Evolutionary conservation across 2,797 vertebrate species (phyloP).

Genomic region (Lepilemur ruficaudatus): DNA sequence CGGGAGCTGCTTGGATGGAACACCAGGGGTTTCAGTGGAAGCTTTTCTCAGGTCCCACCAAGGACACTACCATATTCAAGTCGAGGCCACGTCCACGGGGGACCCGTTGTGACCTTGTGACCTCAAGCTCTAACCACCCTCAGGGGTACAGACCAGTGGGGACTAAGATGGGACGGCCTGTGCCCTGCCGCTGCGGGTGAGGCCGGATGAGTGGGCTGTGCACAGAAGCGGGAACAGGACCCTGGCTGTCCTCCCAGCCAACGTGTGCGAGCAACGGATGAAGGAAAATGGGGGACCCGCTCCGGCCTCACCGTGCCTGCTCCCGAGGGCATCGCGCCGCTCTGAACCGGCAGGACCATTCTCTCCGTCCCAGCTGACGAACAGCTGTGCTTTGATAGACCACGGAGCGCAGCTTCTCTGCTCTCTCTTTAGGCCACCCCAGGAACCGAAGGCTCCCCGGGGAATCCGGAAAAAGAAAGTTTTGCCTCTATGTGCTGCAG

Average conservation of each 20-base stretch:
- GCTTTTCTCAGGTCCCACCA: not conserved
- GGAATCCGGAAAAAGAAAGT: slow-evolving; percentile 69
- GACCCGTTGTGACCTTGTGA: fast-evolving
- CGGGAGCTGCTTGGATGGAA: fast-evolving
- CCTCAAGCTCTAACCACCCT: not conserved
- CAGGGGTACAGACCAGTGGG: not conserved
- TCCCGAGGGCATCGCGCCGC: slow-evolving; percentile 70
- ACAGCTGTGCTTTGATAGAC: slow-evolving; percentile 84
- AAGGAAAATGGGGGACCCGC: fast-evolving
- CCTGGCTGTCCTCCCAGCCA: slow-evolving; percentile 42
- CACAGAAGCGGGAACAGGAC: not conserved
- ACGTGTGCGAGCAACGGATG: fast-evolving
- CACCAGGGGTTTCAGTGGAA: fast-evolving
- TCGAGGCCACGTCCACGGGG: not conserved
- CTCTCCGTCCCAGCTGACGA: slow-evolving; percentile 81
- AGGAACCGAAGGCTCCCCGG: slow-evolving; percentile 78
- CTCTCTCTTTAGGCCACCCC: slow-evolving; percentile 84
- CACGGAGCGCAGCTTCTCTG: slow-evolving; percentile 79
- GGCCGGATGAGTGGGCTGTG: too few relatives aligned
- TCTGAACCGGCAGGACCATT: slow-evolving; percentile 80
- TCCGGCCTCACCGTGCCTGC: slow-evolving; percentile 37
- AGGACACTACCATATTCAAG: fast-evolving
- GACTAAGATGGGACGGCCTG: fast-evolving
- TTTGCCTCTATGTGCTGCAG: not conserved
- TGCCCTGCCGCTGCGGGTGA: not conserved